Base-by-base conservation (phyloP, 2,888 invertebrate species). In the Cheilosia impressa region DNA sequence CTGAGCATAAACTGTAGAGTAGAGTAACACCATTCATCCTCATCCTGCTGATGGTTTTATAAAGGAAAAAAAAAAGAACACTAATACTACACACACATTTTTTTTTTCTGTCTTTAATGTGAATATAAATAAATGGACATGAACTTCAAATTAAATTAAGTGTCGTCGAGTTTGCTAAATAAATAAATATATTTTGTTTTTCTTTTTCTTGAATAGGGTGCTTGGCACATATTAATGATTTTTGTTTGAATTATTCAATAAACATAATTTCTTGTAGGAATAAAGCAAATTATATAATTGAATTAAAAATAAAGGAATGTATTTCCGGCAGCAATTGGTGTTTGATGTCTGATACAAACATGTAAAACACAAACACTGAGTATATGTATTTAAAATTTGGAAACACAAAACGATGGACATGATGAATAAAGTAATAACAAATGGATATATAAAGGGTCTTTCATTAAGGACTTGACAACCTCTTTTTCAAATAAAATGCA, bases 171-270 rank as follows among this genome's bases (percentile, higher is more conserved):
- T 52, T 52, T 65, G 19, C 34, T 52, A 24, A 41, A 22, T 10
- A 71, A 60, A 45, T 62, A 38, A 34, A 45, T 60, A 47, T 45
- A 34, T 47, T 55, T 34, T 55, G 17, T 47, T 47, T 65, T 45
- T 68, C 66, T 41, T 52, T 47, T 43, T 60, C 38, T 55, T 65
- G 58, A 82, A 52, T 84, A 75, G 53, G 63, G 84, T 84, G 84
- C 84, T 47, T 58, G 84, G 84, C 84, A 84, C 80, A 84, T 75
- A 63, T 45, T 53, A 55, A 65, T n/a, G 41, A n/a, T 57, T 68
- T 80, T 63, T 63, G 52, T 50, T 52, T 10, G 31, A 31, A 31
- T 2, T 31, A 31, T 41, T 80, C 41, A 10, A 72, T 38, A 55
- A 45, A 66, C 22, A 45, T 57, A 22, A 60, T 77, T 52, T 77